phyloP scores from a whole-genome alignment of 2,797 vertebrate genomes.

The Rhinogobio ventralis region DNA sequence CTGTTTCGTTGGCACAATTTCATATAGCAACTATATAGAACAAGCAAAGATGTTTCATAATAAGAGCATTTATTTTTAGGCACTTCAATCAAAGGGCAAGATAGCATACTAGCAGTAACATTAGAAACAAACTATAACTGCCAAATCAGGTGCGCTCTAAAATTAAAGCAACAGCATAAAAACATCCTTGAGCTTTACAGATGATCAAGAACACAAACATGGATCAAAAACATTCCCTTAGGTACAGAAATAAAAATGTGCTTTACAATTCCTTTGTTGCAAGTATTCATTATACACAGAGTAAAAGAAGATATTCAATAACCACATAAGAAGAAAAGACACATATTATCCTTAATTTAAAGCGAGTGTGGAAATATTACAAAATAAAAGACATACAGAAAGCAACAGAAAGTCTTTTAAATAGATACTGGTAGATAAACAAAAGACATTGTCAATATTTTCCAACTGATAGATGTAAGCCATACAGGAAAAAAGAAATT shows the following conservation, averaged over 20 bases:
- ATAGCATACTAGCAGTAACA: slow-evolving; percentile 6
- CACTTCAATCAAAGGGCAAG: slow-evolving; percentile 28
- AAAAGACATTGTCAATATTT: not conserved
- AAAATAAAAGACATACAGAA: slow-evolving; percentile 13
- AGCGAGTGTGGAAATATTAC: slow-evolving; percentile 6
- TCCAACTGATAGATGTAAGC: not conserved
- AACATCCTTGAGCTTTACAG: not conserved
- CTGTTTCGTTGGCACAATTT: not conserved
- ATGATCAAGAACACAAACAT: slow-evolving; percentile 7
- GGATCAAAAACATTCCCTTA: slow-evolving; percentile 32
- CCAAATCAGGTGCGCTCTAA: not conserved
- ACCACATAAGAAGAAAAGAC: slow-evolving; percentile 51
- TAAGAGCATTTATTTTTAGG: slow-evolving; percentile 19
- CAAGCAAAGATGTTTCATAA: slow-evolving; percentile 3
- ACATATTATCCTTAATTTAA: slow-evolving; percentile 47
- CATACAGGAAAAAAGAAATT: not conserved
- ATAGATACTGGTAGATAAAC: not conserved
- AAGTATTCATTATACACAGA: slow-evolving; percentile 2
- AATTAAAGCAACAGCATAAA: slow-evolving; percentile 18
- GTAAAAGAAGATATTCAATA: slow-evolving; percentile 52
- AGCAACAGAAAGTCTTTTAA: not conserved
- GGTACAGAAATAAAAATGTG: slow-evolving; percentile 22
- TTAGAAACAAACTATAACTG: not conserved
- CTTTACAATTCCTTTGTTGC: slow-evolving; percentile 23
- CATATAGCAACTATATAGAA: not conserved